A percentile compares a stretch with the other conserved stretches of the same genome.
phyloP scores from a whole-genome alignment of 2,113 vertebrate genomes.

The Muscicapa adusta region DNA sequence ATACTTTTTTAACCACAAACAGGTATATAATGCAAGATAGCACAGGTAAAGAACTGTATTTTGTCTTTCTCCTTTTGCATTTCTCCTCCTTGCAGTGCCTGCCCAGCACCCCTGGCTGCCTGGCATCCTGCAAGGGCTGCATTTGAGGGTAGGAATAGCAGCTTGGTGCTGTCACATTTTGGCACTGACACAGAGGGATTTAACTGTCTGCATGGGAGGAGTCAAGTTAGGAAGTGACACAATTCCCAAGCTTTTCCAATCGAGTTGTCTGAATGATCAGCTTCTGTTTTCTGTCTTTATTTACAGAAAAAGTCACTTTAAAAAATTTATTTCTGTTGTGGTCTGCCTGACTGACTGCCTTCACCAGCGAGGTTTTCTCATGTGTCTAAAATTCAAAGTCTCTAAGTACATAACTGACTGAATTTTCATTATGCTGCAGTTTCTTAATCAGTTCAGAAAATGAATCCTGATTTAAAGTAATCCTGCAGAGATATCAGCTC shows the following conservation, averaged over 20 bases:
- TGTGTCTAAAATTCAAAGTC: background rate
- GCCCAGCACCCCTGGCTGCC: background rate
- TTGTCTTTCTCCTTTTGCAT: background rate
- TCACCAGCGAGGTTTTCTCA: rapidly evolving
- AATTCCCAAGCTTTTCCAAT: background rate
- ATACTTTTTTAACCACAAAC: background rate
- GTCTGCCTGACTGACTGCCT: background rate
- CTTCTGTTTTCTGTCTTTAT: background rate
- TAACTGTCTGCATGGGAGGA: background rate
- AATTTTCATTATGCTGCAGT: background rate
- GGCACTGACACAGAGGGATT: background rate
- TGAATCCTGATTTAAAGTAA: background rate
- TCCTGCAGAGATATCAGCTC: background rate
- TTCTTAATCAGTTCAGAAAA: background rate
- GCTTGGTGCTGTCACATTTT: background rate
- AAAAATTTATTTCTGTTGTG: background rate
- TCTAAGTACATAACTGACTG: background rate
- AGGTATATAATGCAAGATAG: background rate
- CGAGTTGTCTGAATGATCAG: background rate
- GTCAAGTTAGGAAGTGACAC: background rate
- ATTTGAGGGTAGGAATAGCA: background rate
- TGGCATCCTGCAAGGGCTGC: background rate
- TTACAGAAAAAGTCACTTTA: background rate
- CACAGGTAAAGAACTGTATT: background rate
- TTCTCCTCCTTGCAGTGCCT: background rate